phyloP scores from a whole-genome alignment of 1,140 invertebrate genomes.

The Aplysia californica region DNA sequence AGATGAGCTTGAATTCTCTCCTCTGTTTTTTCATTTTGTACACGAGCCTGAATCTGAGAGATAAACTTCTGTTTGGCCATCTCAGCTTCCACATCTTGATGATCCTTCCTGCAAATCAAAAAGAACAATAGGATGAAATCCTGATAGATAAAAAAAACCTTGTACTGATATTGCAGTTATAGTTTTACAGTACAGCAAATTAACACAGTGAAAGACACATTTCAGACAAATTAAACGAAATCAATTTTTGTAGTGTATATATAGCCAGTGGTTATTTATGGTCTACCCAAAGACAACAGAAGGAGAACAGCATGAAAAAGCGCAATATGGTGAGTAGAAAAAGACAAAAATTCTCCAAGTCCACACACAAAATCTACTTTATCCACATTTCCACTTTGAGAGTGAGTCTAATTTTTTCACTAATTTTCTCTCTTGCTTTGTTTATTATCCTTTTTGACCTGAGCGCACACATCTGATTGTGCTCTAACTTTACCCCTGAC shows the following conservation, averaged over 20 bases:
- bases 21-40: slow-evolving; percentile 6
- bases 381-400: neutral
- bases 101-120: slow-evolving; percentile 1
- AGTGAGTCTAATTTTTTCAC: neutral
- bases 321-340: neutral
- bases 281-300: neutral
- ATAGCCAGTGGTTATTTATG: neutral
- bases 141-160: neutral
- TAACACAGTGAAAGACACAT: neutral
- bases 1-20: slow-evolving; percentile 9
- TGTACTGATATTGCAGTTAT: neutral
- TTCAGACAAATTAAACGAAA: neutral
- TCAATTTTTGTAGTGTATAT: neutral
- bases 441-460: neutral
- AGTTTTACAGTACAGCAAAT: neutral
- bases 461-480: neutral
- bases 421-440: neutral
- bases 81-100: slow-evolving; percentile 6
- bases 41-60: neutral
- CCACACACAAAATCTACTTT: neutral
- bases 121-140: neutral
- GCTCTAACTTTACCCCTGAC: too few species aligned
- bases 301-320: neutral
- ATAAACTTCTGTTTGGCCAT: slow-evolving; percentile 4
- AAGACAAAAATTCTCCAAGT: too few species aligned